Evolutionary conservation across 2,797 vertebrate species (phyloP).

Genomic region (Tapirus indicus): DNA sequence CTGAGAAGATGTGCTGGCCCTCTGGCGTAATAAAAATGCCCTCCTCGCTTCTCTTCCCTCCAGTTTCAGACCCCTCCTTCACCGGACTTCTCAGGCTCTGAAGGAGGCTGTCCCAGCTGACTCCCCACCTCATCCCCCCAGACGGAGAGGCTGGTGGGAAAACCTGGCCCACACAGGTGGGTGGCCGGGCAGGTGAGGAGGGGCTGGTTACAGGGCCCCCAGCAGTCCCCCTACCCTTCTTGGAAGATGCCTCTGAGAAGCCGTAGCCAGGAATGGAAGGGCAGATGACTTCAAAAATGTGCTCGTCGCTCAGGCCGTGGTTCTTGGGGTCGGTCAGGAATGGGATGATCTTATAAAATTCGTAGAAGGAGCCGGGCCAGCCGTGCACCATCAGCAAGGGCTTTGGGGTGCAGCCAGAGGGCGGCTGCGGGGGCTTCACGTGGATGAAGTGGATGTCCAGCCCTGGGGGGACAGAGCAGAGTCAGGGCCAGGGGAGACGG

Average conservation of each 20-base stretch:
- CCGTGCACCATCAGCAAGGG: slow-evolving; percentile 90
- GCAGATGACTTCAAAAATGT: slow-evolving; percentile 89
- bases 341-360: slow-evolving; percentile 91
- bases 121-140: not conserved
- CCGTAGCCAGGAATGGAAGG: slow-evolving; percentile 91
- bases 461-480: slow-evolving; percentile 80
- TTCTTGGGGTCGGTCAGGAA: slow-evolving; percentile 87
- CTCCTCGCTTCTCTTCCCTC: not conserved
- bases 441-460: slow-evolving; percentile 91
- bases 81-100: not conserved
- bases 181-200: not conserved
- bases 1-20: not conserved
- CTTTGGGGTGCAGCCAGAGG: slow-evolving; percentile 80
- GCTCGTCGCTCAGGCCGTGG: slow-evolving; percentile 82
- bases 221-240: slow-evolving; percentile 84
- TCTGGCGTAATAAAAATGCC: not conserved
- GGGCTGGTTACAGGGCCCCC: accelerated
- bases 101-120: not conserved
- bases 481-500: not conserved
- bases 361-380: slow-evolving; percentile 90
- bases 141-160: not conserved
- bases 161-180: too few species aligned
- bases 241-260: slow-evolving; percentile 90
- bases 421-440: slow-evolving; percentile 82
- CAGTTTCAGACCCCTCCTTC: not conserved